Conservation (phyloP, 1,140 invertebrate genomes). For the Rhagoletis zephyria region DNA sequence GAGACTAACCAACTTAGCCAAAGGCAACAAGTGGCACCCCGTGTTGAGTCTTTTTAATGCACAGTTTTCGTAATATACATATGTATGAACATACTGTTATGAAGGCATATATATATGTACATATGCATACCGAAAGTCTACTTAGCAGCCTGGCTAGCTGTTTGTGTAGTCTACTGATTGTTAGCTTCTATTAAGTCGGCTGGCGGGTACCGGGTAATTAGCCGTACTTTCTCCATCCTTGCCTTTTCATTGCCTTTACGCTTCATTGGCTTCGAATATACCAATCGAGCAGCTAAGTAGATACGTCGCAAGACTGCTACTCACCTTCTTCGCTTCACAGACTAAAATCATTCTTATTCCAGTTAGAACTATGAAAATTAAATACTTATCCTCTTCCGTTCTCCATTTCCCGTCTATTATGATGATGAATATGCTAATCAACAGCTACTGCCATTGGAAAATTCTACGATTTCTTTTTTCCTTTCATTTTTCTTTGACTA, state of each 20-base stretch:
- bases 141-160: not conserved
- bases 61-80: too few species aligned
- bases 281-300: not conserved
- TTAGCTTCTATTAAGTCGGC: constrained; percentile 4
- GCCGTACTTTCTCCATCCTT: constrained; percentile 20
- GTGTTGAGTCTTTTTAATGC: not conserved
- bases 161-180: constrained; percentile 2
- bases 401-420: not conserved
- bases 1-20: not conserved
- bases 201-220: constrained; percentile 3
- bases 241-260: constrained; percentile 18
- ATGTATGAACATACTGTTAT: too few species aligned
- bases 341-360: too few species aligned
- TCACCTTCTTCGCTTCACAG: too few species aligned
- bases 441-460: too few species aligned
- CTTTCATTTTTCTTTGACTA: not conserved
- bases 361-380: too few species aligned
- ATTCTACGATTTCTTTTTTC: not conserved
- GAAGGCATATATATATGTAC: not conserved
- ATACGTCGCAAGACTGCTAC: too few species aligned
- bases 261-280: constrained; percentile 36
- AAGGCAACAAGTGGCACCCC: not conserved
- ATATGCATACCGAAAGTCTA: not conserved
- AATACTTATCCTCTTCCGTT: too few species aligned
- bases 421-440: constrained; percentile 4